Evolutionary conservation across 1,140 invertebrate genomes (phyloP).

Genomic region (Papilio aristodemus): DNA sequence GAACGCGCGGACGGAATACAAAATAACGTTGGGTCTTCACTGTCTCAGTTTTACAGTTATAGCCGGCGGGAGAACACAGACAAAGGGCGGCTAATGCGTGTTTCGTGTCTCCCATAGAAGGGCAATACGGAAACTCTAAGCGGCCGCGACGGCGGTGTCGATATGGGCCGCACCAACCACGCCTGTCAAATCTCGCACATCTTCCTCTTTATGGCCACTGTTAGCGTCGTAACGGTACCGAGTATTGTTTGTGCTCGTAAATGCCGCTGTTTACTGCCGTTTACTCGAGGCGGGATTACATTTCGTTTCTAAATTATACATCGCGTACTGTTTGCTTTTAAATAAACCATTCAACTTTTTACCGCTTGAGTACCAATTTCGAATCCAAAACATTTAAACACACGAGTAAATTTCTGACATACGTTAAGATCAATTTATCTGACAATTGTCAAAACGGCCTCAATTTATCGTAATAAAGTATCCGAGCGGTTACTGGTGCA

Average conservation of each 20-base stretch:
- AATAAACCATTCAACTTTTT: neutral
- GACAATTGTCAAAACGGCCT: neutral
- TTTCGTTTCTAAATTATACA: conserved; percentile 6
- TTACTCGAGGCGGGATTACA: conserved; percentile 12
- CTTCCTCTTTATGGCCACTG: conserved; percentile 29
- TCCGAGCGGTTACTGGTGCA: neutral
- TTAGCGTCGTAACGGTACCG: conserved; percentile 24
- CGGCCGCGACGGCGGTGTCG: neutral
- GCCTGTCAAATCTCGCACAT: conserved; percentile 35
- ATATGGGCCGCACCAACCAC: conserved; percentile 11
- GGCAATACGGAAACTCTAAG: conserved; percentile 43
- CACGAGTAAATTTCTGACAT: neutral
- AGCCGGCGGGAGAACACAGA: conserved; percentile 30
- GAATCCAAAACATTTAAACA: neutral
- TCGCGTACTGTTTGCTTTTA: neutral
- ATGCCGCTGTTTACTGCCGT: conserved; percentile 24
- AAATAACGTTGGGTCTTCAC: conserved; percentile 36
- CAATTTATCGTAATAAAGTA: neutral
- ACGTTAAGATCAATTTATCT: neutral
- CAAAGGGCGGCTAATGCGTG: conserved; percentile 47
- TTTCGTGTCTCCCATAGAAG: conserved; percentile 40
- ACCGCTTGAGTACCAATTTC: neutral
- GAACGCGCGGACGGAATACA: conserved; percentile 45
- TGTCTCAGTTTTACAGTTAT: conserved; percentile 40
- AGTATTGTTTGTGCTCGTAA: conserved; percentile 27